Conservation (phyloP, 2,113 vertebrate species). For the Crypturellus undulatus region DNA sequence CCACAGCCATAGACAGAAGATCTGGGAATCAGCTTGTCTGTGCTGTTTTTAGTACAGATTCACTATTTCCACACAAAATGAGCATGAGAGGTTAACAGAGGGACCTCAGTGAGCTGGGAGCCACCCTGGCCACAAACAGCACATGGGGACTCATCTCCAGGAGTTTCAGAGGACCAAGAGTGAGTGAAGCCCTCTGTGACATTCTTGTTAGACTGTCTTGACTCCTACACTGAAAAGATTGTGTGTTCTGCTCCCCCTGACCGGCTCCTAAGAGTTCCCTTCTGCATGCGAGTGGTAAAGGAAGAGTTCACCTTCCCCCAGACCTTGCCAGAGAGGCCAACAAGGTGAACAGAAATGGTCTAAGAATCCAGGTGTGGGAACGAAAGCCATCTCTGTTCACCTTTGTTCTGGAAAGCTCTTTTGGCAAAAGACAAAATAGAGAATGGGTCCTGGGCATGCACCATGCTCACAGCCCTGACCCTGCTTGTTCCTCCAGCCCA, state of each 20-base stretch:
- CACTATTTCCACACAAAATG: not conserved
- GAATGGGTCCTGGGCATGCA: accelerated
- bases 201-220: too few relatives aligned
- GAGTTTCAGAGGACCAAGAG: not conserved
- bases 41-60: too few relatives aligned
- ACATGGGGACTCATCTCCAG: not conserved
- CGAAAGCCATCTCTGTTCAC: not conserved
- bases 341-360: not conserved
- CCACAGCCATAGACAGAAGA: not conserved
- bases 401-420: not conserved
- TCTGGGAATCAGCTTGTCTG: not conserved
- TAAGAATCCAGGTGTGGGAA: not conserved
- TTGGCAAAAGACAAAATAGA: not conserved
- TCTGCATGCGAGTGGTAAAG: not conserved
- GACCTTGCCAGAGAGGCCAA: not conserved
- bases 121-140: too few relatives aligned
- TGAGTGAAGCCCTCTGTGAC: not conserved
- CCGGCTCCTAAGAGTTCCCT: not conserved
- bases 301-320: too few relatives aligned
- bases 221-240: too few relatives aligned
- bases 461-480: not conserved
- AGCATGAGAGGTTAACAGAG: not conserved
- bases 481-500: accelerated
- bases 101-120: too few relatives aligned
- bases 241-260: not conserved